Percentiles rank a stretch among this genome's conserved stretches.
Conservation (phyloP, 2,797 vertebrate genomes). For the Rhabdomys pumilio region DNA sequence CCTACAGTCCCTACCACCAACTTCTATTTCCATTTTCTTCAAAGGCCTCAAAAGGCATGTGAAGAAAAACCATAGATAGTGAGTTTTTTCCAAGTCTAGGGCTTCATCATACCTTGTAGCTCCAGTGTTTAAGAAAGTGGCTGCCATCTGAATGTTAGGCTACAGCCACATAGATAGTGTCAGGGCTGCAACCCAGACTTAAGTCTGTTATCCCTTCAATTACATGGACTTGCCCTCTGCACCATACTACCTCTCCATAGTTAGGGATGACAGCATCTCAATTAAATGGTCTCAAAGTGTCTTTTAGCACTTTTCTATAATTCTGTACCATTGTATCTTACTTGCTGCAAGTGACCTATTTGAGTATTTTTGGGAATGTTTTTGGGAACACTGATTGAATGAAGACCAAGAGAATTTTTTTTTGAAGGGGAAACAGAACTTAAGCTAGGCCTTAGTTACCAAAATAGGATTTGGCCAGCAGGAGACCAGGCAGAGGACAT, state of each 20-base stretch:
- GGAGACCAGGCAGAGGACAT: neutral
- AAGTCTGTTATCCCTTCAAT: neutral
- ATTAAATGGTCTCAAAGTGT: neutral
- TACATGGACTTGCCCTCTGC: neutral
- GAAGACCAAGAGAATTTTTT: slow-evolving; percentile 47
- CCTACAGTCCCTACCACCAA: neutral
- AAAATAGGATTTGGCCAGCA: slow-evolving; percentile 41
- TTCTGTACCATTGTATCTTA: neutral
- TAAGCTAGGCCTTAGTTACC: slow-evolving; percentile 34
- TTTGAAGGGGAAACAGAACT: neutral
- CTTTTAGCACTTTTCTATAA: neutral
- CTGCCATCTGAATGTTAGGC: neutral
- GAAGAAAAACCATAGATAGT: neutral
- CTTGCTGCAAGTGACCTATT: neutral
- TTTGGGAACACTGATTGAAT: slow-evolving; percentile 4
- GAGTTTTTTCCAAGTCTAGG: slow-evolving; percentile 13
- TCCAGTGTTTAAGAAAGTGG: neutral
- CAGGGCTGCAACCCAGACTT: neutral
- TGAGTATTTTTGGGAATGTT: neutral
- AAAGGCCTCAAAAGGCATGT: neutral
- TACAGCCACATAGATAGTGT: slow-evolving; percentile 4
- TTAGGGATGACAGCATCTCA: neutral
- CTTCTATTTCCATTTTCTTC: neutral
- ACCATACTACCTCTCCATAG: neutral
- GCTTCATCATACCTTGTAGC: neutral